Evolutionary conservation across 2,888 invertebrate genomes (phyloP).

Genomic region (Lasioglossum zephyrum): DNA sequence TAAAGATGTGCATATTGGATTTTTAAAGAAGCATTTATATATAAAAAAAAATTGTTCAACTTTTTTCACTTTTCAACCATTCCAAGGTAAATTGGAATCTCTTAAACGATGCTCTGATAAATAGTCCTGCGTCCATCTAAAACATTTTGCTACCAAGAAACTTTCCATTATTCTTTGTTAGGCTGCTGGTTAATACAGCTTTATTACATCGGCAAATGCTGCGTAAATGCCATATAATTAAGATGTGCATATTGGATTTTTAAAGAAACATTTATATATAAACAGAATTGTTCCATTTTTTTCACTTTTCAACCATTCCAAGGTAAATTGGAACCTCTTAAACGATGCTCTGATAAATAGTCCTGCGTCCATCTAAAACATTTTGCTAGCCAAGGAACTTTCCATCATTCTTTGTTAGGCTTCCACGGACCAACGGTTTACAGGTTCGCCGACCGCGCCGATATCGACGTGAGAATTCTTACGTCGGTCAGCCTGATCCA

Average conservation of each 20-base stretch:
- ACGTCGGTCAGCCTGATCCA: constrained; percentile 18
- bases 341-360: not conserved
- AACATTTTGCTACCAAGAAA: not conserved
- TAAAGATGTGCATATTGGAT: not conserved
- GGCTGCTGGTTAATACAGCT: not conserved
- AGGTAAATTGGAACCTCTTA: not conserved
- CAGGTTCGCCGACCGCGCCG: not conserved
- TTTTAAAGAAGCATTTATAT: not conserved
- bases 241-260: not conserved
- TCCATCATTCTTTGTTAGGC: constrained; percentile 30
- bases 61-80: not conserved
- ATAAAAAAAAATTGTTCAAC: not conserved
- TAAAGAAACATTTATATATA: not conserved
- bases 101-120: not conserved
- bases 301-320: not conserved
- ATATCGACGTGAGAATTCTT: constrained; percentile 12
- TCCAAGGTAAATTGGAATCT: not conserved
- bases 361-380: not conserved
- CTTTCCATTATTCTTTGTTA: constrained; percentile 29
- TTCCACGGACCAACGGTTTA: not conserved
- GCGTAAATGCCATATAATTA: not conserved
- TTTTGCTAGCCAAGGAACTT: not conserved
- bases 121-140: not conserved
- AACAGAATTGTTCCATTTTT: too few relatives aligned
- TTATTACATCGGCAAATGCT: not conserved